These are phyloP conservation scores for Scolopax mira DNA, from an alignment of 2,113 vertebrate genomes.

Conservation along the genomic window DNA sequence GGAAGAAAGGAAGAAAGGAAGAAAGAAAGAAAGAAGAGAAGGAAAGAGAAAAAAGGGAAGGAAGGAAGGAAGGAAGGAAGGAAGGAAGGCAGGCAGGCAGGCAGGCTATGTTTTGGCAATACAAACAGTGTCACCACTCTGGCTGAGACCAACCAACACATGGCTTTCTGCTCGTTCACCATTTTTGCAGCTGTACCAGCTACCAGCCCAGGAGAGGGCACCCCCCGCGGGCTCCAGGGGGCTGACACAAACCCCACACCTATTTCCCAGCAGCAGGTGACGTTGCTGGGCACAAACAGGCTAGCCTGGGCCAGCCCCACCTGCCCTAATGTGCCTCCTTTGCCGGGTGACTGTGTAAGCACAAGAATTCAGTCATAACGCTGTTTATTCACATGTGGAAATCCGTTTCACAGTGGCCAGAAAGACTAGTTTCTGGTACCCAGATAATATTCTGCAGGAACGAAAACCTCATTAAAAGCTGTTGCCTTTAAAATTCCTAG, in stretches of 20 bases:
- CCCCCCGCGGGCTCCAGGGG: not conserved
- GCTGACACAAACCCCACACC: not conserved
- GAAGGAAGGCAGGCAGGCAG: rapidly evolving
- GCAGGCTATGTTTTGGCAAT: not conserved
- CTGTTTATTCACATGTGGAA: not conserved
- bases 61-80: rapidly evolving
- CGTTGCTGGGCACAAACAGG: not conserved
- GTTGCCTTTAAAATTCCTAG: not conserved
- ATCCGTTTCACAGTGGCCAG: not conserved
- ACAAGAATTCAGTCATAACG: rapidly evolving
- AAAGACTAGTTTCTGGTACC: not conserved
- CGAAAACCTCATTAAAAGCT: not conserved
- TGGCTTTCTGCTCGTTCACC: rapidly evolving
- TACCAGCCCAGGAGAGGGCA: rapidly evolving
- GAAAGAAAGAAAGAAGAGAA: too few species aligned
- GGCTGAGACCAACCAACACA: not conserved
- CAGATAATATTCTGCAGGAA: rapidly evolving
- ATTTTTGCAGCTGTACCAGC: not conserved
- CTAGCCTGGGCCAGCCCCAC: rapidly evolving
- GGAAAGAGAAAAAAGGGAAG: too few species aligned
- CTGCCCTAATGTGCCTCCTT: not conserved
- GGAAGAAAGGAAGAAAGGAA: too few species aligned
- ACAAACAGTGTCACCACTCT: not conserved
- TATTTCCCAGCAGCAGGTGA: not conserved
- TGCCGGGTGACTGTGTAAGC: rapidly evolving